These are phyloP conservation scores for Podotricha telesiphe DNA, from an alignment of 2,888 invertebrate genomes.

Conservation along the genomic window DNA sequence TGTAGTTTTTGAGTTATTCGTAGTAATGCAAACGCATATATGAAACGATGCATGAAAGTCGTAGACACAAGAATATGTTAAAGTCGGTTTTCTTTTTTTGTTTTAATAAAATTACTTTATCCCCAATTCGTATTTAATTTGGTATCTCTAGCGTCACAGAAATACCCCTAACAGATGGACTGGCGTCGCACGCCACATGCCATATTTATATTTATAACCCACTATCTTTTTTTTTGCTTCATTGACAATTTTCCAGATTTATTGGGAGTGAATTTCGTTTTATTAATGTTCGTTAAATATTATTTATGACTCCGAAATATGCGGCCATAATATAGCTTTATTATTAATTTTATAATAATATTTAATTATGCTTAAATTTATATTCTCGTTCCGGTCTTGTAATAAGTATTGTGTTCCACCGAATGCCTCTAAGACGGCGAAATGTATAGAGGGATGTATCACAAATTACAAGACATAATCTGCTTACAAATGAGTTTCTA, in stretches of 20 bases:
- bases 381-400: not conserved
- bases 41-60: too few species aligned
- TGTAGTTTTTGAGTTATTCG: too few species aligned
- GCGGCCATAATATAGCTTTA: not conserved
- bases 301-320: not conserved
- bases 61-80: too few species aligned
- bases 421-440: too few species aligned
- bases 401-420: too few species aligned
- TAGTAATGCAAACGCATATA: too few species aligned
- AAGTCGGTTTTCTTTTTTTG: too few species aligned
- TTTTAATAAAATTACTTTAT: not conserved
- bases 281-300: conserved; percentile 17
- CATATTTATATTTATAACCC: conserved; percentile 30
- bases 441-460: too few species aligned
- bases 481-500: too few species aligned
- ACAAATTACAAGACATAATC: too few species aligned
- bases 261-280: conserved; percentile 10
- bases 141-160: conserved; percentile 28
- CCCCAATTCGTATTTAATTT: conserved; percentile 16
- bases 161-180: conserved; percentile 37
- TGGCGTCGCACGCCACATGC: conserved; percentile 31
- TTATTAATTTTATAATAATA: not conserved
- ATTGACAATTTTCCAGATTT: conserved; percentile 27
- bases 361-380: not conserved
- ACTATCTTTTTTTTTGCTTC: conserved; percentile 23